Evolutionary conservation across 2,888 invertebrate genomes (phyloP).

Genomic region (Scaptomyza polygonia): DNA sequence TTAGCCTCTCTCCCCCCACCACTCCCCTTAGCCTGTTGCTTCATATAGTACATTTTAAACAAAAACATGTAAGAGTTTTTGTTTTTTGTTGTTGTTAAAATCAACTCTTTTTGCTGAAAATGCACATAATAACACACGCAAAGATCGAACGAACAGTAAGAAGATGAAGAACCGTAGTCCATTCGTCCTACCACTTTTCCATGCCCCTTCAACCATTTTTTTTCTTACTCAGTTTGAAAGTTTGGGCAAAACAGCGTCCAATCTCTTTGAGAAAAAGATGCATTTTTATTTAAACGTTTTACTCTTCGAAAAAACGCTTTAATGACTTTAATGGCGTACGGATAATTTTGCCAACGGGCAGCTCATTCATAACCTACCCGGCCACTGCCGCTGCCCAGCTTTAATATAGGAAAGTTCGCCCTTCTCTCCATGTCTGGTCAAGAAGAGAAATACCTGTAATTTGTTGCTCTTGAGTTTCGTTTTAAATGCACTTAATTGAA

Average conservation of each 20-base stretch:
- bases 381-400: conserved; percentile 35
- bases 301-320: conserved; percentile 76
- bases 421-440: conserved; percentile 18
- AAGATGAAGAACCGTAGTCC: conserved; percentile 17
- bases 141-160: conserved; percentile 22
- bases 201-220: neutral
- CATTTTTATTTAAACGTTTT: conserved; percentile 79
- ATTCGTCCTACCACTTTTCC: neutral
- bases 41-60: conserved; percentile 28
- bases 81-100: too few species aligned
- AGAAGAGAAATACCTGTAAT: conserved; percentile 59
- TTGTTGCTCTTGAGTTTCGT: conserved; percentile 58
- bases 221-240: conserved; percentile 44
- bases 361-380: conserved; percentile 14
- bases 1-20: neutral
- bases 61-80: conserved; percentile 62
- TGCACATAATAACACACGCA: conserved; percentile 65
- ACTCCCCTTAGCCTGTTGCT: neutral
- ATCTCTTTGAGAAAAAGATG: conserved; percentile 68
- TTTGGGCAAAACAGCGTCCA: conserved; percentile 31
- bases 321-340: conserved; percentile 78
- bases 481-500: conserved; percentile 63
- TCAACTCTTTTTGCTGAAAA: conserved; percentile 54
- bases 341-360: conserved; percentile 73
- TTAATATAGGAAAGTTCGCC: conserved; percentile 73